These are phyloP conservation scores for Micropoecilia bifurca DNA, from an alignment of 2,797 vertebrate species.

Conservation along the genomic window DNA sequence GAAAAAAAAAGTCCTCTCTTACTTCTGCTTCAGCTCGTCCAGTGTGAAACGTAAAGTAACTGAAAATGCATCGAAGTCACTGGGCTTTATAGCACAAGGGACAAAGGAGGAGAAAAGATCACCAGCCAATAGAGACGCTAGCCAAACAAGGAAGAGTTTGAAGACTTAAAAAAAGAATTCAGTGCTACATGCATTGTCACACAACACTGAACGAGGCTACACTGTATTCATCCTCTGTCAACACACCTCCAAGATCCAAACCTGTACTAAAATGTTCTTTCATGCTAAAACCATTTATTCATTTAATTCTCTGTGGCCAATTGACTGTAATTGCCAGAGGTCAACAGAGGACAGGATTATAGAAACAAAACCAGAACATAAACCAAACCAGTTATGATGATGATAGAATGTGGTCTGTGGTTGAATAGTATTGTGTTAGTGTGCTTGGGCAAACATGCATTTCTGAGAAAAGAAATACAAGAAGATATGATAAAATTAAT, in stretches of 20 bases:
- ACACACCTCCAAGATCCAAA: neutral
- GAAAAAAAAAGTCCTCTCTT: neutral
- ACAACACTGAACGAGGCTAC: neutral
- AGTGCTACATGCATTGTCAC: neutral
- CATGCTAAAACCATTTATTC: neutral
- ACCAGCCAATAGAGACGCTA: slow-evolving; percentile 35
- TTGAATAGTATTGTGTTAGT: neutral
- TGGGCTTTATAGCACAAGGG: neutral
- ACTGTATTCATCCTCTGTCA: neutral
- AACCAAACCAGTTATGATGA: neutral
- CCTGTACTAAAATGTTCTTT: neutral
- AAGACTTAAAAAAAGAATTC: neutral
- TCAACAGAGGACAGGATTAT: neutral
- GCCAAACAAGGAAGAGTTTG: slow-evolving; percentile 7
- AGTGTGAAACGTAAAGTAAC: slow-evolving; percentile 11
- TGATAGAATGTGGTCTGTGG: neutral
- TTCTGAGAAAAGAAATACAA: neutral
- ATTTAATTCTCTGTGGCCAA: neutral
- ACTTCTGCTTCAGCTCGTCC: slow-evolving; percentile 2
- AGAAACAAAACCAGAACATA: neutral
- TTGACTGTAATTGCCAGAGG: neutral
- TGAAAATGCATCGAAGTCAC: slow-evolving; percentile 6
- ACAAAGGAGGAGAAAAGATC: slow-evolving; percentile 10
- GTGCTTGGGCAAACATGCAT: neutral
- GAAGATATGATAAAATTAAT: neutral